Evolutionary conservation across 2,888 invertebrate species (phyloP).

Genomic region (Lymantria monacha): DNA sequence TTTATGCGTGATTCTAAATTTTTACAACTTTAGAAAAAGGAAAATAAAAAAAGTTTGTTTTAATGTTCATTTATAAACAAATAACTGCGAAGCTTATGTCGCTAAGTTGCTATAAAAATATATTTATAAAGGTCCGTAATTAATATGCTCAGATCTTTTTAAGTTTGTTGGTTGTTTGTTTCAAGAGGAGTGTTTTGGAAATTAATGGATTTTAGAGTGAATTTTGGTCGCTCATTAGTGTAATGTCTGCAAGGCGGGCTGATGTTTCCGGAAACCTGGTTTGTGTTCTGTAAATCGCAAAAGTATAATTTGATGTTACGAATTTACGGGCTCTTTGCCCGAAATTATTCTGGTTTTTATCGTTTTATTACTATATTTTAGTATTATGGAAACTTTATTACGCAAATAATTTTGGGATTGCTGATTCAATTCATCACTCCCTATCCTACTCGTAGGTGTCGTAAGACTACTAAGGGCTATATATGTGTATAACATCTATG

Average conservation of each 20-base stretch:
- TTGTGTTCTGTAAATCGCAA: constrained; percentile 1
- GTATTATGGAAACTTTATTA: too few species aligned
- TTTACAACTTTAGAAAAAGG: constrained; percentile 40
- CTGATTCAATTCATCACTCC: too few species aligned
- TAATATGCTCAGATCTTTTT: constrained; percentile 12
- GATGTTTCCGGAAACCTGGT: neutral
- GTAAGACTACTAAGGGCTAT: too few species aligned
- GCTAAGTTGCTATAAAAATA: constrained; percentile 26
- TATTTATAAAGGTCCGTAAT: constrained; percentile 21
- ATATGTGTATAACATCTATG: too few species aligned
- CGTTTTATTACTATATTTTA: too few species aligned
- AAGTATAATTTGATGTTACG: neutral
- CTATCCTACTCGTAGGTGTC: too few species aligned
- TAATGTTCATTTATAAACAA: constrained; percentile 35
- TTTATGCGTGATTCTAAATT: constrained; percentile 57
- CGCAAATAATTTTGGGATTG: too few species aligned
- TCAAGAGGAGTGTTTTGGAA: constrained; percentile 1
- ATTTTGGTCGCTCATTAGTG: constrained; percentile 4
- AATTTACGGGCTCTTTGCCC: too few species aligned
- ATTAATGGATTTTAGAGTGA: constrained; percentile 3
- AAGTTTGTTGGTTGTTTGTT: constrained; percentile 4
- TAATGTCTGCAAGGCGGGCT: constrained; percentile 1
- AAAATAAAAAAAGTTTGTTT: constrained; percentile 27
- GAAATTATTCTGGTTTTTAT: neutral
- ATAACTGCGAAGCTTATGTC: constrained; percentile 23